Conservation (phyloP, 2,113 vertebrate genomes). For the Onychostruthus taczanowskii region DNA sequence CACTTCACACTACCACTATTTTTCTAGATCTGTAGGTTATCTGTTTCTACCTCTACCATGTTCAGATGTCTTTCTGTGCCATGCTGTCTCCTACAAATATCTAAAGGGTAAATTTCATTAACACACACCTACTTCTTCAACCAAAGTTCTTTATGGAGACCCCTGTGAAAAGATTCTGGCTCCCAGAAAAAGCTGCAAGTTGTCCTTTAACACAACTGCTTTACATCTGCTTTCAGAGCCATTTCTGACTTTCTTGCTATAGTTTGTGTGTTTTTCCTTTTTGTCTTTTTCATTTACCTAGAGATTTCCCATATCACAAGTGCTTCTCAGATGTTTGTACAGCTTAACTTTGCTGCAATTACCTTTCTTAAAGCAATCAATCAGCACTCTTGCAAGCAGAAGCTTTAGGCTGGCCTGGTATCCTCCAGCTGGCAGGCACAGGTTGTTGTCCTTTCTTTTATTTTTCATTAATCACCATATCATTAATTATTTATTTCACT, state of each 20-base stretch:
- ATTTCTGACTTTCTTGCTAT: background rate
- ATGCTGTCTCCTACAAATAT: background rate
- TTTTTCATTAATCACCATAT: background rate
- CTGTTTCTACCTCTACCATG: background rate
- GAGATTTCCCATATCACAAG: background rate
- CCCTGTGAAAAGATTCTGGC: background rate
- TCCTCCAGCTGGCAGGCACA: background rate
- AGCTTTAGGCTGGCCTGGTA: background rate
- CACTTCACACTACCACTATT: background rate
- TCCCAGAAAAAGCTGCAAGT: background rate
- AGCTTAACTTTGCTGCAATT: background rate
- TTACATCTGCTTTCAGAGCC: background rate
- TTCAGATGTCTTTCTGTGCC: background rate
- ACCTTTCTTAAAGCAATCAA: background rate
- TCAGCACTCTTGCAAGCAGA: background rate
- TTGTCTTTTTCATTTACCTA: background rate
- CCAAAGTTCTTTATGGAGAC: background rate
- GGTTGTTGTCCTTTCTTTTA: background rate
- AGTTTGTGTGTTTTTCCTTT: background rate
- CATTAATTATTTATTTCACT: background rate
- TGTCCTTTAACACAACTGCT: background rate
- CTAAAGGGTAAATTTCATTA: background rate
- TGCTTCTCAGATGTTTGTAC: background rate
- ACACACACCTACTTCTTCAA: background rate
- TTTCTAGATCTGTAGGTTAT: background rate